phyloP scores from a whole-genome alignment of 1,140 invertebrate species.

The Ctenoplectra terminalis region DNA sequence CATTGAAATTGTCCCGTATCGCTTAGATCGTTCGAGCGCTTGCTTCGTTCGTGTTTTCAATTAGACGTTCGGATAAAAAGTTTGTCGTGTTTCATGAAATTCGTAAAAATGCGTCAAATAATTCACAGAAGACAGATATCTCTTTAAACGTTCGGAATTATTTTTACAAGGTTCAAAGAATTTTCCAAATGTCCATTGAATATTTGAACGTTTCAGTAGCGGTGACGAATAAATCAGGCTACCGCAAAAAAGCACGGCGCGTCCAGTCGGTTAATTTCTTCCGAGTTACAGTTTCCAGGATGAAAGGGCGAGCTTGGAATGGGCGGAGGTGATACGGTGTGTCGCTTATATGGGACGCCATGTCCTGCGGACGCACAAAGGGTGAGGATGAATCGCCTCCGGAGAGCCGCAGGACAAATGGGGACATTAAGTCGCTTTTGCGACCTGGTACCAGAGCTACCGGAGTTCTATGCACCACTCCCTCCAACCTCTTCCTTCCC shows the following conservation, averaged over 20 bases:
- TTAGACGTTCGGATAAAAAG: background rate
- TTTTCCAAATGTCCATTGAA: background rate
- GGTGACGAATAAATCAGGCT: conserved; percentile 44
- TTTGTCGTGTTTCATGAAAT: background rate
- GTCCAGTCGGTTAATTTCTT: conserved; percentile 69
- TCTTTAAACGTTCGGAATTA: too few relatives aligned
- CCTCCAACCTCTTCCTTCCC: conserved; percentile 3
- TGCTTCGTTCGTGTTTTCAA: conserved; percentile 9
- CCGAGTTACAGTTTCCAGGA: conserved; percentile 64
- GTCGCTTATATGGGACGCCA: conserved; percentile 64
- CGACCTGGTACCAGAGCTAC: conserved; percentile 65
- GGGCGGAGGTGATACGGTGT: conserved; percentile 63
- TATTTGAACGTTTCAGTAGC: background rate
- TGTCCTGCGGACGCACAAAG: conserved; percentile 63
- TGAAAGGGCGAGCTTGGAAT: conserved; percentile 10
- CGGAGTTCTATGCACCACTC: conserved; percentile 46
- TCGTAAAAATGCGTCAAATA: background rate
- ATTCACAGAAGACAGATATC: background rate
- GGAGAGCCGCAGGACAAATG: conserved; percentile 73
- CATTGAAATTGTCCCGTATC: conserved; percentile 25
- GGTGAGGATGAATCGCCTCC: conserved; percentile 73
- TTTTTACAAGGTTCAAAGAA: background rate
- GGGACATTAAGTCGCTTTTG: conserved; percentile 74
- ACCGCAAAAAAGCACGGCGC: conserved; percentile 45
- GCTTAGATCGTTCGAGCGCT: background rate